Evolutionary conservation across 2,113 vertebrate species (phyloP), one percentile per base, ranked within the genome.

Genomic region (Piaya cayana): DNA sequence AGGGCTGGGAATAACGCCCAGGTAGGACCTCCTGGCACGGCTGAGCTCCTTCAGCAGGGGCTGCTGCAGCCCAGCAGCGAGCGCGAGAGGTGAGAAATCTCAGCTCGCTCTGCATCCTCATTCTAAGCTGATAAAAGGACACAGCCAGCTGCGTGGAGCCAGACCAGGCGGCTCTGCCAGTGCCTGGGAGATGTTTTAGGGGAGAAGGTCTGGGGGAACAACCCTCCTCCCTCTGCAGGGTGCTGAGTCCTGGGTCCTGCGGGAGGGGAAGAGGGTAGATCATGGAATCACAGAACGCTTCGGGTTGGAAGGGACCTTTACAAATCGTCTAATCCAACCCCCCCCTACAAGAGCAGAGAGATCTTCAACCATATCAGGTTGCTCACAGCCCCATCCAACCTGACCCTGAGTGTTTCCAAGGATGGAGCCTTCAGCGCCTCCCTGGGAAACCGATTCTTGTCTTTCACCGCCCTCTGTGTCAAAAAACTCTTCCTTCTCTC

Each of bases 111-210:
- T 8, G 63, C 84, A 23, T 63, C 47, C 63, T 9, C 42, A 4
- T 52, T 36, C 20, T 1, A 20, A 86, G 65, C 47, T 15, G 67
- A 5, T 15, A 5, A 72, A 69, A 59, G 47, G 13, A 20, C 62
- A 19, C 8, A 9, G 25, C 12, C 2, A 6, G 55, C n/a, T 1
- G 5, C 11, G 27, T 27, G 0, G 8, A 72, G 34, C 30, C 32
- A 15, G 50, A 16, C 15, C 60, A 29, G 43, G 43, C 43, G 17
- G 43, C 43, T 43, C 43, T 43, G 59, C 69, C 60, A 60, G 43
- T 53, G 0, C 34, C 25, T 47, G 18, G 23, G n/a, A 47, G 60
- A 45, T 17, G 36, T 9, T 12, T 30, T 21, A 27, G 27, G 36
- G 39, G n/a, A 45, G 8, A 82, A 53, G n/a, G 19, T 69, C 50